Conservation (phyloP, 2,113 vertebrate genomes). For the Leptosomus discolor region DNA sequence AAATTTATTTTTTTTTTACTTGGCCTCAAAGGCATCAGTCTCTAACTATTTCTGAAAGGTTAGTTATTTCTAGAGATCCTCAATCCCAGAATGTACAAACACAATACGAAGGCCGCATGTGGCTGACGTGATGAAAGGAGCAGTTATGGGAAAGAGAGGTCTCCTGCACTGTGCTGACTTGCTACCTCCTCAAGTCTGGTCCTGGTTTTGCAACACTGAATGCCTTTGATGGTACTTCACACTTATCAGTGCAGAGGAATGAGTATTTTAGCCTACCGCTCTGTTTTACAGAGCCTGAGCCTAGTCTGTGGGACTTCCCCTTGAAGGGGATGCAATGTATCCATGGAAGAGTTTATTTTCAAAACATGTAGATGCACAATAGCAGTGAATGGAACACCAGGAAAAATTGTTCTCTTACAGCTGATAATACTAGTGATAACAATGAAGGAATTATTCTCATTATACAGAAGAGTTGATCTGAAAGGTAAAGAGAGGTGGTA, state of each 20-base stretch:
- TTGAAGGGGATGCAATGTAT: neutral
- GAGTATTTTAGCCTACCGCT: neutral
- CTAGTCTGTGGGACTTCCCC: neutral
- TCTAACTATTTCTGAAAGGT: neutral
- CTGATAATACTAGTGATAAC: slow-evolving; percentile 18
- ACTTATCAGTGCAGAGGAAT: neutral
- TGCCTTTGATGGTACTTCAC: neutral
- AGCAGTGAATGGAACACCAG: neutral
- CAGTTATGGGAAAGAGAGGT: neutral
- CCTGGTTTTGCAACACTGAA: neutral
- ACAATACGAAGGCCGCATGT: accelerated
- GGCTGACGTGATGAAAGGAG: neutral
- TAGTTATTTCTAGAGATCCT: neutral
- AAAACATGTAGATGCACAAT: neutral
- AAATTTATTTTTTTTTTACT: neutral
- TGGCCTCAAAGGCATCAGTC: neutral
- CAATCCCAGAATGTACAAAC: neutral
- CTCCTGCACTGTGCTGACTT: neutral
- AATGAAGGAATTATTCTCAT: slow-evolving; percentile 63
- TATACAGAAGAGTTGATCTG: slow-evolving; percentile 56
- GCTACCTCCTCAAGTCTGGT: neutral
- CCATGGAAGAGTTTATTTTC: neutral
- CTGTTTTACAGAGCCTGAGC: neutral
- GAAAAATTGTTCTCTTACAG: slow-evolving; percentile 13
- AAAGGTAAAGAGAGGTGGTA: slow-evolving; percentile 70